These are phyloP conservation scores for Eulithis prunata DNA, from an alignment of 2,888 invertebrate genomes.

Conservation along the genomic window DNA sequence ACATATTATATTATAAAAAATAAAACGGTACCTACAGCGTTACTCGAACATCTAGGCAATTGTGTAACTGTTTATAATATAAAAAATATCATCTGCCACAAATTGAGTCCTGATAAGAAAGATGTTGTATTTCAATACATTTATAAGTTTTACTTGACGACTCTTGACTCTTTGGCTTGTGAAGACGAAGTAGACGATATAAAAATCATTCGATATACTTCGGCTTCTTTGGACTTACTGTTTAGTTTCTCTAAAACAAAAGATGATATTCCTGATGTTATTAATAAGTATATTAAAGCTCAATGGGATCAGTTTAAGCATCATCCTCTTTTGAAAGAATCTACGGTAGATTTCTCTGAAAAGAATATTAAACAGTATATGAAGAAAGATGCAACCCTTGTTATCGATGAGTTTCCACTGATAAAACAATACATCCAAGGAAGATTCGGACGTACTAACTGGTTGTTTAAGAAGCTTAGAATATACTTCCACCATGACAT, in stretches of 20 bases:
- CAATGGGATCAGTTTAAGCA: constrained; percentile 11
- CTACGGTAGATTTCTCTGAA: constrained; percentile 7
- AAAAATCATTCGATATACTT: neutral
- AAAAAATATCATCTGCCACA: neutral
- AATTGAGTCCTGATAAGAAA: constrained; percentile 1
- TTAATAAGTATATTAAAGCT: constrained; percentile 14
- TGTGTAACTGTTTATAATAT: neutral
- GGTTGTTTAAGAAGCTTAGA: constrained; percentile 24
- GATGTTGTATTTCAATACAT: constrained; percentile 30
- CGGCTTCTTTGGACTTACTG: constrained; percentile 19
- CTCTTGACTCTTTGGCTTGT: constrained; percentile 1
- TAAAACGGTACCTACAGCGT: constrained; percentile 26
- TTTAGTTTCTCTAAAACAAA: constrained; percentile 20
- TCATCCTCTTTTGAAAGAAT: constrained; percentile 7
- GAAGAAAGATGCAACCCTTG: constrained; percentile 29
- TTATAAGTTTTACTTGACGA: constrained; percentile 13
- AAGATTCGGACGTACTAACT: constrained; percentile 21
- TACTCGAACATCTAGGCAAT: constrained; percentile 5
- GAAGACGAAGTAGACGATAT: constrained; percentile 4
- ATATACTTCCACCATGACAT: constrained; percentile 30
- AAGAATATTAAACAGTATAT: constrained; percentile 21
- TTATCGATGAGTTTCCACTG: constrained; percentile 23
- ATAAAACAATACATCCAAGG: constrained; percentile 25
- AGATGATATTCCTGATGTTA: constrained; percentile 23
- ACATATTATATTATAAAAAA: constrained; percentile 27